A percentile compares a stretch with the other conserved stretches of the same genome.
Evolutionary conservation across 2,888 invertebrate genomes (phyloP).

Genomic region (Tiliacea citrago): DNA sequence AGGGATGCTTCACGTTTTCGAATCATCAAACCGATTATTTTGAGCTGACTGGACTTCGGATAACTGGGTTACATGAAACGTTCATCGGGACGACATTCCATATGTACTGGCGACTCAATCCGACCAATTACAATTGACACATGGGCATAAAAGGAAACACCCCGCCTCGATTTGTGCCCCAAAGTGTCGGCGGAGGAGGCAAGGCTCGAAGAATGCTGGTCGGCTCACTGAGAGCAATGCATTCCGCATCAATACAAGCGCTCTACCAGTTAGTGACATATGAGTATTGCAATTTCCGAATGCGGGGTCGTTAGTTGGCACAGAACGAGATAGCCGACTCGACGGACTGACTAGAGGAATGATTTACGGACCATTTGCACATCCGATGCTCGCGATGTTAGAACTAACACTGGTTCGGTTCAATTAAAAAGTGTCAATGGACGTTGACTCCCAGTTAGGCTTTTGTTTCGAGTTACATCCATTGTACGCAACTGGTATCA

Average conservation of each 20-base stretch:
- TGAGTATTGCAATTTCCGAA: slow-evolving; percentile 88
- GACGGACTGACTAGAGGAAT: slow-evolving; percentile 75
- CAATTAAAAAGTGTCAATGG: slow-evolving; percentile 79
- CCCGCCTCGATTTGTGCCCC: slow-evolving; percentile 52
- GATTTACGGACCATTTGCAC: slow-evolving; percentile 80
- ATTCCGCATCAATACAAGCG: slow-evolving; percentile 81
- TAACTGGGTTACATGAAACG: slow-evolving; percentile 70
- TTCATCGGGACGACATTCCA: slow-evolving; percentile 69
- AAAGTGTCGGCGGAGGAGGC: slow-evolving; percentile 63
- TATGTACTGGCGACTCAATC: slow-evolving; percentile 62
- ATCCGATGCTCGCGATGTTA: slow-evolving; percentile 74
- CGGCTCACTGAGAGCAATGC: slow-evolving; percentile 74
- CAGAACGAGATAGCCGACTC: slow-evolving; percentile 75
- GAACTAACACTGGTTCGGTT: slow-evolving; percentile 69
- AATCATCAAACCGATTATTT: slow-evolving; percentile 45
- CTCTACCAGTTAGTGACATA: slow-evolving; percentile 83
- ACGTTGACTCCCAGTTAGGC: slow-evolving; percentile 71
- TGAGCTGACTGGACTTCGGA: slow-evolving; percentile 47
- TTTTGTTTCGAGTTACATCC: slow-evolving; percentile 69
- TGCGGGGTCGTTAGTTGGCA: slow-evolving; percentile 80
- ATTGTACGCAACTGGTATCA: slow-evolving; percentile 69
- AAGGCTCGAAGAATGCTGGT: slow-evolving; percentile 73
- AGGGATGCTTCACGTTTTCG: slow-evolving; percentile 12
- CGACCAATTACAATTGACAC: slow-evolving; percentile 71
- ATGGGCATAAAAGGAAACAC: slow-evolving; percentile 61